phyloP scores from a whole-genome alignment of 2,797 vertebrate genomes.

The Thripadectes ignobilis region DNA sequence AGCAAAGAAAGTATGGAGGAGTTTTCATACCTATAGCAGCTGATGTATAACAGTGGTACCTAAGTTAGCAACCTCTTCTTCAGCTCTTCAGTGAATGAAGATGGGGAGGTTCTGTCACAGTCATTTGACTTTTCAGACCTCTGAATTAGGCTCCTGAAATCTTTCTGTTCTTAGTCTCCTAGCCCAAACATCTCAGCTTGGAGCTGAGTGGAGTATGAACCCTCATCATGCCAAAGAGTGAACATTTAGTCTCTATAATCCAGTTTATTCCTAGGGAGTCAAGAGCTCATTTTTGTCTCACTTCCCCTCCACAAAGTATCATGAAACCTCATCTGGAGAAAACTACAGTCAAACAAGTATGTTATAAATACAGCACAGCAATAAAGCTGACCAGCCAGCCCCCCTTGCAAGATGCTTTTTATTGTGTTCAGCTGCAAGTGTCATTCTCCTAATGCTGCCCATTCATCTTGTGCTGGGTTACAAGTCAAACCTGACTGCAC shows the following conservation, averaged over 20 bases:
- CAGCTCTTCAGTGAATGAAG: not conserved
- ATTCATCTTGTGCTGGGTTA: slow-evolving; percentile 26
- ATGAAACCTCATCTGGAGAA: not conserved
- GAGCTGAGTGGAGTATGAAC: not conserved
- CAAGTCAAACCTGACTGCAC: slow-evolving; percentile 2
- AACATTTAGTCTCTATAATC: not conserved
- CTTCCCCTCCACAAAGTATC: not conserved
- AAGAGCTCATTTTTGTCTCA: not conserved
- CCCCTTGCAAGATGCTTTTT: slow-evolving; percentile 23
- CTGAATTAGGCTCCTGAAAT: not conserved
- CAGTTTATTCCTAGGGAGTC: not conserved
- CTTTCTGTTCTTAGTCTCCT: not conserved
- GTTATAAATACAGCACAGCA: not conserved
- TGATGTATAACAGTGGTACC: not conserved
- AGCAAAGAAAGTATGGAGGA: not conserved
- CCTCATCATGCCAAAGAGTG: not conserved
- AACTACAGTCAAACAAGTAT: not conserved
- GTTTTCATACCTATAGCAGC: not conserved
- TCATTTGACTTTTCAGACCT: not conserved
- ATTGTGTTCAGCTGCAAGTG: slow-evolving; percentile 32
- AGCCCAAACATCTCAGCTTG: not conserved
- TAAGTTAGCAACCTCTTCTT: not conserved
- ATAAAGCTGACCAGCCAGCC: not conserved
- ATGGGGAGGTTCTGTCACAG: not conserved
- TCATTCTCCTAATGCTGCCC: slow-evolving; percentile 13